Percentiles rank a stretch among this genome's conserved stretches.
Conservation (phyloP, 2,888 invertebrate genomes). For the Smittia aterrima region DNA sequence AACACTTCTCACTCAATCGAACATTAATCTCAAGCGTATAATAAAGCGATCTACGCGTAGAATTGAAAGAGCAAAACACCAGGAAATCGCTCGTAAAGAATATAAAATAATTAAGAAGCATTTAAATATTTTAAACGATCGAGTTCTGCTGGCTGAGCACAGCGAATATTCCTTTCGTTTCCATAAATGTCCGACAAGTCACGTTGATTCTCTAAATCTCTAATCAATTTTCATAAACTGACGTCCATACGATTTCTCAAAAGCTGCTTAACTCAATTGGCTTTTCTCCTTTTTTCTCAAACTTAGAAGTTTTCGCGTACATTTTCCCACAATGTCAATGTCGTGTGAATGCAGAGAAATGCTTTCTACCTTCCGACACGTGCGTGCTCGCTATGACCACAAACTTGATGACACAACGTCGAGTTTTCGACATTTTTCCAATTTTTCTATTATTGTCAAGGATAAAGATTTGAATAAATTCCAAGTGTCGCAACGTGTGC, state of each 20-base stretch:
- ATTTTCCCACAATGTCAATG: too few species aligned
- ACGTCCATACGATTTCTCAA: too few species aligned
- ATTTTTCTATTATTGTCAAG: background rate
- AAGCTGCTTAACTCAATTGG: too few species aligned
- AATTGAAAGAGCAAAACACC: slow-evolving; percentile 18
- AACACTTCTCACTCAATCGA: background rate
- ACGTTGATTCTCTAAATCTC: too few species aligned
- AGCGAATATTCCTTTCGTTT: too few species aligned
- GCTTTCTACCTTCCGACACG: background rate
- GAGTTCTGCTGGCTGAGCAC: too few species aligned
- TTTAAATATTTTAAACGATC: too few species aligned
- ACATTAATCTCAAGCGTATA: background rate
- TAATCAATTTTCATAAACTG: too few species aligned
- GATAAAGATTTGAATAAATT: background rate
- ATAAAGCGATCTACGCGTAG: background rate
- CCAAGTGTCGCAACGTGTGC: background rate
- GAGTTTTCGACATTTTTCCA: background rate
- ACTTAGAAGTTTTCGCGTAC: too few species aligned
- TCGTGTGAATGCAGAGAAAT: too few species aligned
- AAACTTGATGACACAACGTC: background rate
- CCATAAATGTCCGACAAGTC: too few species aligned
- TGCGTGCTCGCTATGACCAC: background rate
- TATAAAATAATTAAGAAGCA: slow-evolving; percentile 13
- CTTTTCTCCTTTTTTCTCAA: too few species aligned
- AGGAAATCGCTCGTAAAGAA: slow-evolving; percentile 27